phyloP scores from a whole-genome alignment of 2,113 vertebrate genomes.

The Narcine bancroftii region DNA sequence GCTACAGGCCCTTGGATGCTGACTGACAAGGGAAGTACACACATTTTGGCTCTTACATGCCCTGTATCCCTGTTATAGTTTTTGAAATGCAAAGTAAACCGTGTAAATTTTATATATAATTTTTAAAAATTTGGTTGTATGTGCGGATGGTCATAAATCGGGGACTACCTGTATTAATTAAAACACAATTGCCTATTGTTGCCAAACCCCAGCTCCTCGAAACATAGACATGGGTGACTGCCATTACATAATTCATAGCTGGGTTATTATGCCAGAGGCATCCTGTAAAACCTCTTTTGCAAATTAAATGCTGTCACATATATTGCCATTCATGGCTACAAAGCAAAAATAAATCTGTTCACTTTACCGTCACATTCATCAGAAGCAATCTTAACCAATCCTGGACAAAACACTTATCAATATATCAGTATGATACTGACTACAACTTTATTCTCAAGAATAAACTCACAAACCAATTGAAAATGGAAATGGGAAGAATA shows the following conservation, averaged over 20 bases:
- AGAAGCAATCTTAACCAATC: not conserved
- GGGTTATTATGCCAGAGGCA: not conserved
- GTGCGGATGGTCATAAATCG: no score
- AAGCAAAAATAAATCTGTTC: not conserved
- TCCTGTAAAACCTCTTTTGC: not conserved
- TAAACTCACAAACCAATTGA: not conserved
- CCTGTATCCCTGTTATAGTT: no score
- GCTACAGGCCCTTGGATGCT: no score
- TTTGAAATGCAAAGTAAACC: no score
- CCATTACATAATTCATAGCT: not conserved
- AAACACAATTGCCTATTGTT: not conserved
- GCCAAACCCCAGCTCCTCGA: not conserved
- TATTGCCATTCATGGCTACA: not conserved
- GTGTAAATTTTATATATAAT: no score
- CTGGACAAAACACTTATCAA: no score
- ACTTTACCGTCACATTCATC: not conserved
- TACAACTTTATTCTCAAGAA: not conserved
- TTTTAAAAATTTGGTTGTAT: no score
- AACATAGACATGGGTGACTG: not conserved
- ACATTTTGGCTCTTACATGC: no score
- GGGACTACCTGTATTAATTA: not conserved
- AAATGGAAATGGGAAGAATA: not conserved
- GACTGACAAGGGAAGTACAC: no score
- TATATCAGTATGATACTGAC: not conserved
- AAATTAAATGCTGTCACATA: conserved; percentile 13